Conservation (phyloP, 2,113 vertebrate genomes). For the Gorilla gorilla region DNA sequence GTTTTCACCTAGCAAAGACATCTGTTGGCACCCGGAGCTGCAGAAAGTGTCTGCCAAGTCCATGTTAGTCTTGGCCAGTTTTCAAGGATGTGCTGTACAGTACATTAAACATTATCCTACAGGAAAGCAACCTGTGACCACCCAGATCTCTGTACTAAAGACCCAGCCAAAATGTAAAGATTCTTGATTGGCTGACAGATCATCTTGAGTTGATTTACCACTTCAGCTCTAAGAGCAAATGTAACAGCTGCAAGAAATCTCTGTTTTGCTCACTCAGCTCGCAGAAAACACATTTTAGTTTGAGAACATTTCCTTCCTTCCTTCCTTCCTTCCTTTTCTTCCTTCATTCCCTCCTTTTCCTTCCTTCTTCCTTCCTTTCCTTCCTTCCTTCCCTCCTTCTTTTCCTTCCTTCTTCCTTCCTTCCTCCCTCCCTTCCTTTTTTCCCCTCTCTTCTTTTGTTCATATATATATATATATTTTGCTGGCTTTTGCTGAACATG, state of each 20-base stretch:
- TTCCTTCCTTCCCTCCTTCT: no score
- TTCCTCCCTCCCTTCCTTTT: background rate
- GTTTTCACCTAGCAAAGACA: conserved; percentile 77
- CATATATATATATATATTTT: background rate
- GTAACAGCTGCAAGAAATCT: conserved; percentile 23
- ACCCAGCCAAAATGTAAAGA: conserved; percentile 49
- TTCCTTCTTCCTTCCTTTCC: no score
- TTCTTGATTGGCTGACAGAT: conserved; percentile 56
- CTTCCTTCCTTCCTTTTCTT: accelerated
- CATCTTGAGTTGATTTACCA: conserved; percentile 30
- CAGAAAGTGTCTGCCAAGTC: conserved; percentile 67
- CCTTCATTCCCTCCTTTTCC: no score
- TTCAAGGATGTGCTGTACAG: conserved; percentile 52
- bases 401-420: background rate
- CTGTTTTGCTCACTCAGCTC: conserved; percentile 27
- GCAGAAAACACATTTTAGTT: conserved; percentile 36
- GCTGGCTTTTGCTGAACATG: background rate
- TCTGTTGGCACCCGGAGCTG: conserved; percentile 72
- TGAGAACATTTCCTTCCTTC: background rate
- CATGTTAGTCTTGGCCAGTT: conserved; percentile 66
- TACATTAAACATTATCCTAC: conserved; percentile 44
- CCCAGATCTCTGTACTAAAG: background rate
- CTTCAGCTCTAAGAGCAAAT: conserved; percentile 46
- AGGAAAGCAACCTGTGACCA: conserved; percentile 3
- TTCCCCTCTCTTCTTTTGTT: background rate